phyloP scores from a whole-genome alignment of 2,888 invertebrate genomes.

The Malacosoma neustria region DNA sequence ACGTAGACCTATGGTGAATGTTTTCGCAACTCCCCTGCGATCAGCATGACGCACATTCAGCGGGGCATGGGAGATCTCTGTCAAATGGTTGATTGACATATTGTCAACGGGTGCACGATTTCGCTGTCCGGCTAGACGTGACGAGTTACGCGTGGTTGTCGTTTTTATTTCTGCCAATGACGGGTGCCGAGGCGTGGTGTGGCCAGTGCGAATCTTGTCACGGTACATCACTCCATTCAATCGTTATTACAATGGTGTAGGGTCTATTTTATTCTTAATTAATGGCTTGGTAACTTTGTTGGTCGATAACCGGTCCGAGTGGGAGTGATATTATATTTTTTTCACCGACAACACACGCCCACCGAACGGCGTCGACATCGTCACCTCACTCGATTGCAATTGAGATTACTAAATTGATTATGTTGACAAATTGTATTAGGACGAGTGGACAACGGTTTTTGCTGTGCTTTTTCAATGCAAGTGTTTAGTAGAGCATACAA shows the following conservation, averaged over 20 bases:
- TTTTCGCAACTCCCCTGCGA: slow-evolving; percentile 5
- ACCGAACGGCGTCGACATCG: slow-evolving; percentile 46
- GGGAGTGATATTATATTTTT: slow-evolving; percentile 69
- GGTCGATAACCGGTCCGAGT: slow-evolving; percentile 49
- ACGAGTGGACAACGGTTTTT: too few relatives aligned
- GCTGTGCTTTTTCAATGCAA: too few relatives aligned
- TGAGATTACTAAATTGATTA: slow-evolving; percentile 43
- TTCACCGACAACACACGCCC: slow-evolving; percentile 62
- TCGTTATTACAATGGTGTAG: slow-evolving; percentile 35
- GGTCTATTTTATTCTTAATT: slow-evolving; percentile 28
- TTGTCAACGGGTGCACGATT: slow-evolving; percentile 70
- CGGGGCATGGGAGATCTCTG: background rate
- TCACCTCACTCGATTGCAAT: slow-evolving; percentile 40
- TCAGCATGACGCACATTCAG: background rate
- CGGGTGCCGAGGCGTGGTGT: slow-evolving; percentile 71
- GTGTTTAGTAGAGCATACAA: too few relatives aligned
- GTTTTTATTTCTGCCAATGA: slow-evolving; percentile 76
- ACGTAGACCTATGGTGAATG: slow-evolving; percentile 28
- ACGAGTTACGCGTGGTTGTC: slow-evolving; percentile 71
- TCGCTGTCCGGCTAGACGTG: slow-evolving; percentile 69
- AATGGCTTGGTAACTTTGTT: slow-evolving; percentile 27
- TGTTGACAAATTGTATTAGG: slow-evolving; percentile 15
- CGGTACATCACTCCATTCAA: slow-evolving; percentile 21
- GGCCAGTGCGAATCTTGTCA: slow-evolving; percentile 41
- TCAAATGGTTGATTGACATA: slow-evolving; percentile 36